Conservation (phyloP, 2,797 vertebrate genomes). For the Limnodromus scolopaceus region DNA sequence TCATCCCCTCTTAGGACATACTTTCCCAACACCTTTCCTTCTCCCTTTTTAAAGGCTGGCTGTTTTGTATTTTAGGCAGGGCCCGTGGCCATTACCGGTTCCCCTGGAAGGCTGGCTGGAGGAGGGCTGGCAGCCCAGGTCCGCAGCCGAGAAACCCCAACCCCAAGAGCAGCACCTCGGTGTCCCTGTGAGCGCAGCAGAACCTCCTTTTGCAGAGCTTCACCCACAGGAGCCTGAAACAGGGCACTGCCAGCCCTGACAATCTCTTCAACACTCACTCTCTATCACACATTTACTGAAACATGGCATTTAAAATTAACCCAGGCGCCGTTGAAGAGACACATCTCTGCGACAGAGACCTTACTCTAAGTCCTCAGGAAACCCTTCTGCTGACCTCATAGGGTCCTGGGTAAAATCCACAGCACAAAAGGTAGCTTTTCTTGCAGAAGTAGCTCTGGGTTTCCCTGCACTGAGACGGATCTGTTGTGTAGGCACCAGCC, state of each 20-base stretch:
- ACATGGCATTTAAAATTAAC: neutral
- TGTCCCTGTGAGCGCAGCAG: fast-evolving
- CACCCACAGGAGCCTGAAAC: neutral
- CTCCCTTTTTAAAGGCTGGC: neutral
- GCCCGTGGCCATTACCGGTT: neutral
- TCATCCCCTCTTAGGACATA: neutral
- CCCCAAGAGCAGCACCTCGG: fast-evolving
- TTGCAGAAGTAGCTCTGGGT: neutral
- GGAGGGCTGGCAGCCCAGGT: neutral
- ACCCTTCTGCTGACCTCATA: neutral
- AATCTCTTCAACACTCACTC: neutral
- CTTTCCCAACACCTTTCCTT: neutral
- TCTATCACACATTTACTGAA: neutral
- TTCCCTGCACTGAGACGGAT: neutral
- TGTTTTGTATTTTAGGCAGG: neutral
- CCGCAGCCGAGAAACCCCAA: fast-evolving
- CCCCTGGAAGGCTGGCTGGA: neutral
- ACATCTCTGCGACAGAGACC: neutral
- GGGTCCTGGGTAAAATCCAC: neutral
- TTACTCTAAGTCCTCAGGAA: neutral
- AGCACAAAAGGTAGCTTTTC: neutral
- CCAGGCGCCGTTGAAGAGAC: neutral
- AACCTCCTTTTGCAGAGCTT: neutral
- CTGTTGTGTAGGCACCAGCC: neutral
- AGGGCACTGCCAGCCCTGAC: neutral